These are phyloP conservation scores for Trogon surrucura DNA, from an alignment of 2,113 vertebrate genomes.

Conservation along the genomic window DNA sequence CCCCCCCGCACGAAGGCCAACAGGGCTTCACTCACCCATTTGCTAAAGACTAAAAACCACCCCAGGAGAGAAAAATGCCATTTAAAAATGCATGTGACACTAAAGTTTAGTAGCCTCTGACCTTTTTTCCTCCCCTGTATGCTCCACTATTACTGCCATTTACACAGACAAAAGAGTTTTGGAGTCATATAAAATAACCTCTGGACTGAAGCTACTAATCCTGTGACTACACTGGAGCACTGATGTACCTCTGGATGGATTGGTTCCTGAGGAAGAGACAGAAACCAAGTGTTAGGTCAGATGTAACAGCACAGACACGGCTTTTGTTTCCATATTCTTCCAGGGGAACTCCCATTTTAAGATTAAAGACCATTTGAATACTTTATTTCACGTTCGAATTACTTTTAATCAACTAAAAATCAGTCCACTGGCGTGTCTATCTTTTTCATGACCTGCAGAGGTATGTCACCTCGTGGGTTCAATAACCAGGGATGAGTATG, in stretches of 20 bases:
- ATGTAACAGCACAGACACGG: not conserved
- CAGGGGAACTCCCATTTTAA: not conserved
- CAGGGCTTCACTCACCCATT: not conserved
- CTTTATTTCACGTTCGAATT: not conserved
- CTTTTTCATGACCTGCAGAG: not conserved
- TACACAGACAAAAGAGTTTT: not conserved
- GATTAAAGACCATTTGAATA: not conserved
- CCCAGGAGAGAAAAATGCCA: not conserved
- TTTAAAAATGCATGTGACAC: not conserved
- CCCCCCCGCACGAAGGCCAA: too few relatives aligned
- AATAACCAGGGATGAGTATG: not conserved
- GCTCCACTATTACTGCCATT: not conserved
- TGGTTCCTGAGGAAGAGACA: slow-evolving; percentile 22
- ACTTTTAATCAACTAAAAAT: not conserved
- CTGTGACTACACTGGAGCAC: not conserved
- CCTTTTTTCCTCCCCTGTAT: rapidly evolving
- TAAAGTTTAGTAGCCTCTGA: not conserved
- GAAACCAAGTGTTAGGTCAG: not conserved
- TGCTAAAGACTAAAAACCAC: not conserved
- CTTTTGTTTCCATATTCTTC: not conserved
- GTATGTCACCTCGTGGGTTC: not conserved
- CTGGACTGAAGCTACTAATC: not conserved
- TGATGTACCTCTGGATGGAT: not conserved
- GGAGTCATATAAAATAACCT: not conserved
- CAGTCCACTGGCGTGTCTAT: not conserved